Evolutionary conservation across 2,113 vertebrate species (phyloP).

Genomic region (Anser brachyrhynchus): DNA sequence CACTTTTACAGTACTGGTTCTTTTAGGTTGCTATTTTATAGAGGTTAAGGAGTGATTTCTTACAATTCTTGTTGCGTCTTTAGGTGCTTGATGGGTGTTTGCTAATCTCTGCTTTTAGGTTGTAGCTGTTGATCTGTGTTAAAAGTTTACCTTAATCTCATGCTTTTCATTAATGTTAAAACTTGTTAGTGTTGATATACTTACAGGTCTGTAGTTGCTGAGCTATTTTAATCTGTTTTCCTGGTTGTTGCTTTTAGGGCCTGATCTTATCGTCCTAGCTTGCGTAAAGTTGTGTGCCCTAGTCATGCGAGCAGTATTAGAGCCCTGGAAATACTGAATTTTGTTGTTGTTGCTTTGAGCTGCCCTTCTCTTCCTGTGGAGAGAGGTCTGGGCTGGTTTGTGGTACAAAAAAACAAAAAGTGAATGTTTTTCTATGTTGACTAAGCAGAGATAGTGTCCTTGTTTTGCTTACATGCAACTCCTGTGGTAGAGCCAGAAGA

Average conservation of each 20-base stretch:
- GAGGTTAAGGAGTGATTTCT: neutral
- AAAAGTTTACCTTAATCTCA: rapidly evolving
- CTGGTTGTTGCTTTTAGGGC: neutral
- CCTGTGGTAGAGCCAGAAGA: neutral
- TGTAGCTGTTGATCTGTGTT: neutral
- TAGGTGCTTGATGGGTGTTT: rapidly evolving
- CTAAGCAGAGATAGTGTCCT: neutral
- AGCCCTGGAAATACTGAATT: neutral
- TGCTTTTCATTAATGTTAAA: neutral
- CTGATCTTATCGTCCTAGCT: neutral
- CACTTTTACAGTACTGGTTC: rapidly evolving
- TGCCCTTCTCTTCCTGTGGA: too few relatives aligned
- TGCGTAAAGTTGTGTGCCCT: neutral
- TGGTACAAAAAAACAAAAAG: neutral
- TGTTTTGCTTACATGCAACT: rapidly evolving
- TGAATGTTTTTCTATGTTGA: neutral
- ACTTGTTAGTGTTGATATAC: neutral
- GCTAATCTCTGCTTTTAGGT: neutral
- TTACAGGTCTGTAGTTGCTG: neutral
- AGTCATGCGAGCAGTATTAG: neutral
- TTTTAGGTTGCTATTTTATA: neutral
- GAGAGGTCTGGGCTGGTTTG: neutral
- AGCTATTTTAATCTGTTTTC: neutral
- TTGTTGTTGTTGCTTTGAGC: neutral
- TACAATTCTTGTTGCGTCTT: too few relatives aligned